Evolutionary conservation across 2,113 vertebrate genomes (phyloP), one percentile per base, ranked within the genome.

Genomic region (Sminthopsis crassicaudata): DNA sequence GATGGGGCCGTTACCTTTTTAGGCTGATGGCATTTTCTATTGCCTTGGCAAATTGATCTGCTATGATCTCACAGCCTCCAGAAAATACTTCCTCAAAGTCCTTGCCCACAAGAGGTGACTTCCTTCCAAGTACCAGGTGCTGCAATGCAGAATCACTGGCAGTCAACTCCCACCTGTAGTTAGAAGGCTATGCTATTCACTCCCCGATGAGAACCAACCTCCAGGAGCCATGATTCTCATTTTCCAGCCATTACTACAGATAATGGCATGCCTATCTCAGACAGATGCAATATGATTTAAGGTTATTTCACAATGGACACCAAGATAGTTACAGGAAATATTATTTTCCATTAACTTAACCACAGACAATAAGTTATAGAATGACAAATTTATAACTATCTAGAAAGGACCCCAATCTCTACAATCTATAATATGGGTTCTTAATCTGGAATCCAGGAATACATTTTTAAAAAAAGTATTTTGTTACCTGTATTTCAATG

Each of bases 21-120:
- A 90, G 0, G 91, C 91, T 93, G 88, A 92, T 60, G 91, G 36
- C 10, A 60, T 53, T 96, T 89, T 67, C 25, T 26, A 92, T 50
- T 55, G 91, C 16, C 84, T 94, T 91, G 46, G 57, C 55, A 93
- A 96, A 95, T 93, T 91, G 93, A 93, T 36, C 46, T 84, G n/a
- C n/a, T 92, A 76, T 92, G 90, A 93, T n/a, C 51, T 90, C 90
- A 53, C 6, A 94, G 16, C 36, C 93, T 95, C 26, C 53, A 95
- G 90, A 94, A 96, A 55, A 1, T n/a, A 95, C 60, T 7, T 84
- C 12, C 23, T 7, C 19, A 57, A 95, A 90, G 91, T 93, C 55
- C 89, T 54, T 25, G 50, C 2, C 94, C 94, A 97, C 4, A 90
- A 54, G 53, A 48, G 25, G 14, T 76, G 53, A 67, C 93, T 42